Conservation (phyloP, 2,113 vertebrate species). For the Saccopteryx bilineata region DNA sequence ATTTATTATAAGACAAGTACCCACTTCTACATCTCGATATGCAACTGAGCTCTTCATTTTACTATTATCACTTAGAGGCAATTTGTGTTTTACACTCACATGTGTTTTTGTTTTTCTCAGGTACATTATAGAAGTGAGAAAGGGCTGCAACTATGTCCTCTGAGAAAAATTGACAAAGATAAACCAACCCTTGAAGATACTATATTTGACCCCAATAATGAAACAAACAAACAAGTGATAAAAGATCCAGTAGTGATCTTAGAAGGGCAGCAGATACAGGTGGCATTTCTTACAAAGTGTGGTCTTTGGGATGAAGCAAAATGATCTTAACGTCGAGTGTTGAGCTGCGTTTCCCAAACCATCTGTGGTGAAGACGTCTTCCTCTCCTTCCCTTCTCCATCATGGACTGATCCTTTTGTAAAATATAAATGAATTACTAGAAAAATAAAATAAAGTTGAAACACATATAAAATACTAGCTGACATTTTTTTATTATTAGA, state of each 20-base stretch:
- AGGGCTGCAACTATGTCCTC: not conserved
- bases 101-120: not conserved
- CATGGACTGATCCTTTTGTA: not conserved
- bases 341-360: not conserved
- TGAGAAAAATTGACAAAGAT: not conserved
- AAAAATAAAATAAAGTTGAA: not conserved
- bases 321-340: not conserved
- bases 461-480: not conserved
- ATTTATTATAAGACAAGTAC: not conserved
- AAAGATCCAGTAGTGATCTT: not conserved
- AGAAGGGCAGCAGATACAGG: not conserved
- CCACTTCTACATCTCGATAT: not conserved
- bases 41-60: not conserved
- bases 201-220: not conserved
- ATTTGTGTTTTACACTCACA: not conserved
- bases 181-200: not conserved
- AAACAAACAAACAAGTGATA: not conserved
- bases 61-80: not conserved
- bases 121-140: not conserved
- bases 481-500: not conserved
- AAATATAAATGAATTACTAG: not conserved
- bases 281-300: not conserved
- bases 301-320: not conserved
- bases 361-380: not conserved
- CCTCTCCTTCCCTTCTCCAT: accelerated